phyloP scores from a whole-genome alignment of 1,140 invertebrate genomes.

The Drosophila gunungcola region DNA sequence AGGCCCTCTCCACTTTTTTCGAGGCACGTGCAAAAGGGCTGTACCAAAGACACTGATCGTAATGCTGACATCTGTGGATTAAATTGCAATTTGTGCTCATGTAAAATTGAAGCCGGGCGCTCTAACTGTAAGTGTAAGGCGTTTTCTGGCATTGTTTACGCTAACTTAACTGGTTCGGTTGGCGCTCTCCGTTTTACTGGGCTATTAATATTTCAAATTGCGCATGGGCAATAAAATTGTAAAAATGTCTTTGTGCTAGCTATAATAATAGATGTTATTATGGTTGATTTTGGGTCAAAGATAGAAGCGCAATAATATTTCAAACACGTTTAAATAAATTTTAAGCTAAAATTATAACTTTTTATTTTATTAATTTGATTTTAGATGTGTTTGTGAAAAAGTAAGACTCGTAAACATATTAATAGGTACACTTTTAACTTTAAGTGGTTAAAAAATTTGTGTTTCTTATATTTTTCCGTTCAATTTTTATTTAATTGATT shows the following conservation, averaged over 20 bases:
- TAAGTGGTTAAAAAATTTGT: too few species aligned
- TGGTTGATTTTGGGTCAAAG: slow-evolving; percentile 65
- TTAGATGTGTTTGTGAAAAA: too few species aligned
- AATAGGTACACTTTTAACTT: too few species aligned
- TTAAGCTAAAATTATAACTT: too few species aligned
- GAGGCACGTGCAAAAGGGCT: slow-evolving; percentile 75
- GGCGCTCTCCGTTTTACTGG: slow-evolving; percentile 29
- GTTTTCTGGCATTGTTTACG: slow-evolving; percentile 43
- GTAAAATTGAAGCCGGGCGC: slow-evolving; percentile 73
- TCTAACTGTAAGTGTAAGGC: slow-evolving; percentile 40
- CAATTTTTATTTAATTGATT: too few species aligned
- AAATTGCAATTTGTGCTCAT: slow-evolving; percentile 85
- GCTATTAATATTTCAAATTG: slow-evolving; percentile 78
- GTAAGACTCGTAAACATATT: too few species aligned
- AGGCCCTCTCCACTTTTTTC: slow-evolving; percentile 26
- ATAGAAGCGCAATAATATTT: too few species aligned
- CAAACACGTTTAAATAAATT: too few species aligned
- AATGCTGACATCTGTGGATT: slow-evolving; percentile 85
- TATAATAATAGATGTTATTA: slow-evolving; percentile 77
- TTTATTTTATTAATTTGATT: too few species aligned
- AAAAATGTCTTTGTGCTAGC: slow-evolving; percentile 53
- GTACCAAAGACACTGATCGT: slow-evolving; percentile 65
- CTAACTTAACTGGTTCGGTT: slow-evolving; percentile 44
- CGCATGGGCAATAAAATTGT: slow-evolving; percentile 73
- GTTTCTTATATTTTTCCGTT: too few species aligned